Conservation (phyloP, 2,113 vertebrate genomes). For the Xenopus borealis region DNA sequence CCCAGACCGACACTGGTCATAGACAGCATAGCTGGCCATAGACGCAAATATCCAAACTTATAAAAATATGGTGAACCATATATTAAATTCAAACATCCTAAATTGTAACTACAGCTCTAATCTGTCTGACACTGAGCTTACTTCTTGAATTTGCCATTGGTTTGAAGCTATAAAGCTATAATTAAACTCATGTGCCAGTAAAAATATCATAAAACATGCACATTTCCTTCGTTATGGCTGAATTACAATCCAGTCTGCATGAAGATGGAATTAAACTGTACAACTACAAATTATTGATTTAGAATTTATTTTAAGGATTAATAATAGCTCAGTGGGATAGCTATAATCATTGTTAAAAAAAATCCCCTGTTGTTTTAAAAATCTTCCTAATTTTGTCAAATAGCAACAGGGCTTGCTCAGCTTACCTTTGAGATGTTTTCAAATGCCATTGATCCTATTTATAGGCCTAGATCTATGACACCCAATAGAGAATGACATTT, state of each 20-base stretch:
- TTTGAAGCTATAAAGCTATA: neutral
- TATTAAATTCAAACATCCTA: no score
- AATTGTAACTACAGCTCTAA: no score
- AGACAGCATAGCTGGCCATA: no score
- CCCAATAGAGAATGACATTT: conserved; percentile 19
- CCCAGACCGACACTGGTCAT: no score
- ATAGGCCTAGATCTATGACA: neutral
- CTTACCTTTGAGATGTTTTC: neutral
- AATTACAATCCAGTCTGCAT: conserved; percentile 26
- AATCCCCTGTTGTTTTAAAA: neutral
- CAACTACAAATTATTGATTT: conserved; percentile 27
- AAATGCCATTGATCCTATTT: conserved; percentile 19
- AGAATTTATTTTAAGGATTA: conserved; percentile 20
- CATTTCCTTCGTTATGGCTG: conserved; percentile 33
- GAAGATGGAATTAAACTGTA: conserved; percentile 25
- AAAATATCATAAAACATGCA: conserved; percentile 28
- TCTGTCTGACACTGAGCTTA: no score
- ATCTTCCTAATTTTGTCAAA: conserved; percentile 13
- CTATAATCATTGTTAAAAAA: conserved; percentile 4
- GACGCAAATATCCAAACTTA: no score
- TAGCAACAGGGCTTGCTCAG: conserved; percentile 1
- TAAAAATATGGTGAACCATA: no score
- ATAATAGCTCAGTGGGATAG: conserved; percentile 26
- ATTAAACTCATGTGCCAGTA: conserved; percentile 20
- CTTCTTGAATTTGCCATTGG: no score